Evolutionary conservation across 2,888 invertebrate genomes (phyloP).

Genomic region (Rutpela maculata): DNA sequence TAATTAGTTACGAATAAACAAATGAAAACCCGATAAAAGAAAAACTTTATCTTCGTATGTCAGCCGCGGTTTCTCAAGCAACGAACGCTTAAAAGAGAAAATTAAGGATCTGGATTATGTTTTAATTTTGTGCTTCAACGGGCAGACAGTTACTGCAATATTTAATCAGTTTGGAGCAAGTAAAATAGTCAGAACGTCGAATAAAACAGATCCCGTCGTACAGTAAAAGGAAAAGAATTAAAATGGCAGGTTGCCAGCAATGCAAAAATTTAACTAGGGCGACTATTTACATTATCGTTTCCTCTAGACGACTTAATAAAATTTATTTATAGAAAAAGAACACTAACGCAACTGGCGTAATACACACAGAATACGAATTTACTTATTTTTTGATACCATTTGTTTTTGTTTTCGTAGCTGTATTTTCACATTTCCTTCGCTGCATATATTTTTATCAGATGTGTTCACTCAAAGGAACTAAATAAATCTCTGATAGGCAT

Average conservation of each 20-base stretch:
- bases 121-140: constrained; percentile 25
- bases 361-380: not conserved
- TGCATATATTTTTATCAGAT: too few relatives aligned
- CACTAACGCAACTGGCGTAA: not conserved
- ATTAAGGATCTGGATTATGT: constrained; percentile 20
- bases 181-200: constrained; percentile 35
- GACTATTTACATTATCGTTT: constrained; percentile 33
- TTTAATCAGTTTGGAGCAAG: constrained; percentile 39
- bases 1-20: too few relatives aligned
- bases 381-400: not conserved
- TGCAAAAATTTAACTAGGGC: constrained; percentile 42
- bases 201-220: constrained; percentile 38
- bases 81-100: not conserved
- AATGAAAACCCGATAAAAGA: not conserved
- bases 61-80: not conserved
- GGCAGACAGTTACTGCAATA: constrained; percentile 33
- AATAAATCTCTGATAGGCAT: too few relatives aligned
- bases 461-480: too few relatives aligned
- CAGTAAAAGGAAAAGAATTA: constrained; percentile 40
- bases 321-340: constrained; percentile 25
- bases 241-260: constrained; percentile 49
- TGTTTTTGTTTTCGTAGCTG: too few relatives aligned
- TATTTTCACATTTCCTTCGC: too few relatives aligned
- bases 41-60: not conserved
- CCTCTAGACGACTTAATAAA: constrained; percentile 21